phyloP scores from a whole-genome alignment of 1,140 invertebrate species.

The Eurosta solidaginis region DNA sequence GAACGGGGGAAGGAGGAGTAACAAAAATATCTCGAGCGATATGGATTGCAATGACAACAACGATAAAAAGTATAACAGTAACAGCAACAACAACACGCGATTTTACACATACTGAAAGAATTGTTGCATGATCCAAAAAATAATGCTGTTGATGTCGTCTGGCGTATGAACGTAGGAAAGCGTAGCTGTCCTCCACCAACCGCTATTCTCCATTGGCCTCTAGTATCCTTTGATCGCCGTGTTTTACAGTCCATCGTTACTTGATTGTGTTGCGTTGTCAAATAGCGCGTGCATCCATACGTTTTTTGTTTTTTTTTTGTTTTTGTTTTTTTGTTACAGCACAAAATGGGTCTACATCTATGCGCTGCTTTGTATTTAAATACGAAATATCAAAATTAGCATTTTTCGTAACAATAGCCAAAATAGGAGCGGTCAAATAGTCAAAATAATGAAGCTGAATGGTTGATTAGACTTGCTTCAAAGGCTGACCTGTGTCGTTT shows the following conservation, averaged over 20 bases:
- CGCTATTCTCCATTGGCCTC: background rate
- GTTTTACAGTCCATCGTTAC: background rate
- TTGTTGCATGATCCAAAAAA: conserved; percentile 29
- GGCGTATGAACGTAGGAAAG: background rate
- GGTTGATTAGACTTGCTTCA: background rate
- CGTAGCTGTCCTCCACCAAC: background rate
- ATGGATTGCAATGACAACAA: conserved; percentile 19
- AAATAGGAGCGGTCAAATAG: conserved; percentile 28
- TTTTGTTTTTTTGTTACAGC: background rate
- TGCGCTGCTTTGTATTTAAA: conserved; percentile 32
- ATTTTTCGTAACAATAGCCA: conserved; percentile 35
- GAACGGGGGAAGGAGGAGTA: too few species aligned
- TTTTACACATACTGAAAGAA: background rate
- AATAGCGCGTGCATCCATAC: background rate
- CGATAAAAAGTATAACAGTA: background rate
- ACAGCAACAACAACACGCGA: background rate
- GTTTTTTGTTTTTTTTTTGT: background rate
- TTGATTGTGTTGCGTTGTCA: background rate
- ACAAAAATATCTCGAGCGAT: background rate
- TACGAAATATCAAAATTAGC: conserved; percentile 37
- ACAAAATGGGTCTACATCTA: background rate
- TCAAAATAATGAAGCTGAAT: conserved; percentile 8
- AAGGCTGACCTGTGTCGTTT: background rate
- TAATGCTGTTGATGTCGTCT: background rate
- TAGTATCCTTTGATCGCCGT: too few species aligned